A percentile compares a stretch with the other conserved stretches of the same genome.
Evolutionary conservation across 2,888 invertebrate genomes (phyloP).

Genomic region (Eucera pruinosa): DNA sequence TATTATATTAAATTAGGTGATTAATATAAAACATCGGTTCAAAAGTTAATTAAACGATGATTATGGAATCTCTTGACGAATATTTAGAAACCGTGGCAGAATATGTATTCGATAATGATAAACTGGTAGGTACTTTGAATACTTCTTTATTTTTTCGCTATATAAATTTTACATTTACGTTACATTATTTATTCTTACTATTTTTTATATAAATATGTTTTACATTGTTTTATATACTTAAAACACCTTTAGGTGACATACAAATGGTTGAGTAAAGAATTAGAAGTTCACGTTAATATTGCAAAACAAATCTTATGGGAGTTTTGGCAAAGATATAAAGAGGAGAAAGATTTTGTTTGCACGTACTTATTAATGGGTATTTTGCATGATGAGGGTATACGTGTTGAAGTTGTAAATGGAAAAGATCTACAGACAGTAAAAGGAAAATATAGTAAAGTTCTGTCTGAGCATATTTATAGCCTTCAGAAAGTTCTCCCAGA

Average conservation of each 20-base stretch:
- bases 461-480: slow-evolving; percentile 84
- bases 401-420: slow-evolving; percentile 81
- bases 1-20: not conserved
- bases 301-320: slow-evolving; percentile 83
- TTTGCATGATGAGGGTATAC: slow-evolving; percentile 75
- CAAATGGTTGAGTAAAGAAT: slow-evolving; percentile 83
- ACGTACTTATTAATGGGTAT: slow-evolving; percentile 81
- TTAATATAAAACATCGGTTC: not conserved
- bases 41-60: slow-evolving; percentile 52
- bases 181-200: not conserved
- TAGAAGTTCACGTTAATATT: slow-evolving; percentile 84
- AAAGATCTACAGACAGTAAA: slow-evolving; percentile 76
- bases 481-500: slow-evolving; percentile 80
- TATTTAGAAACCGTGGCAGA: slow-evolving; percentile 72
- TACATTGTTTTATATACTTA: not conserved
- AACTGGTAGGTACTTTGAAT: slow-evolving; percentile 68
- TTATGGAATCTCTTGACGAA: slow-evolving; percentile 64
- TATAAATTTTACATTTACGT: not conserved
- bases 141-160: slow-evolving; percentile 1
- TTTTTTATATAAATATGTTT: not conserved
- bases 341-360: slow-evolving; percentile 72
- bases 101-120: slow-evolving; percentile 77
- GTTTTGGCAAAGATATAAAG: slow-evolving; percentile 76
- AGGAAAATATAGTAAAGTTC: slow-evolving; percentile 78
- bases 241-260: slow-evolving; percentile 83